phyloP scores from a whole-genome alignment of 2,797 vertebrate genomes.

The Anguilla megastoma region DNA sequence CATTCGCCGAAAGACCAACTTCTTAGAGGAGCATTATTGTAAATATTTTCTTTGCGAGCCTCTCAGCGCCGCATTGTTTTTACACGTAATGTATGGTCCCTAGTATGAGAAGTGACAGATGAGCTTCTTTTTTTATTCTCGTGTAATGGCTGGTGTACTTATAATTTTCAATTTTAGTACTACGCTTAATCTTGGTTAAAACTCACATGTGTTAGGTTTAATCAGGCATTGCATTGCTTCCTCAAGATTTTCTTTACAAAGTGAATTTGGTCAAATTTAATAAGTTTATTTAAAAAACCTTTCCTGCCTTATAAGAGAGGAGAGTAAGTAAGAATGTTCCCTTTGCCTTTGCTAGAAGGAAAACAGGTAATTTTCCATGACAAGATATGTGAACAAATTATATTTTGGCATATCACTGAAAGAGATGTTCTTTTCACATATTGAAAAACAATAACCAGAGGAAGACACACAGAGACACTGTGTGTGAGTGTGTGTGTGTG shows the following conservation, averaged over 20 bases:
- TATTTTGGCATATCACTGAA: not conserved
- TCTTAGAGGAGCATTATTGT: not conserved
- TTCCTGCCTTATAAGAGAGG: not conserved
- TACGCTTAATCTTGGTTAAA: too few relatives aligned
- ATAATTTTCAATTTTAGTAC: too few relatives aligned
- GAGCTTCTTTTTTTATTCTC: not conserved
- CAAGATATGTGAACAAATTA: not conserved
- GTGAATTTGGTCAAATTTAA: not conserved
- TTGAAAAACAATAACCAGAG: not conserved
- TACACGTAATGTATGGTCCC: not conserved
- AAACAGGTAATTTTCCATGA: not conserved
- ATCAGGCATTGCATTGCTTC: not conserved
- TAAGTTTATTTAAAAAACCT: not conserved
- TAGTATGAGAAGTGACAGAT: not conserved
- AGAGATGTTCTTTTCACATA: not conserved
- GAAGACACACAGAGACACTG: not conserved
- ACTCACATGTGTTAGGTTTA: not conserved
- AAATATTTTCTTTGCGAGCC: not conserved
- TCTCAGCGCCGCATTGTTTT: not conserved
- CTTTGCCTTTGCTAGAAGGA: not conserved
- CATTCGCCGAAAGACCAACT: not conserved
- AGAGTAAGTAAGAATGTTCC: not conserved
- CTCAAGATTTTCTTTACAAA: not conserved
- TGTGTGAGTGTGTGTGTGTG: not conserved
- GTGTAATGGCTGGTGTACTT: not conserved